Conservation (phyloP, 1,140 invertebrate species). For the Microplitis mediator region DNA sequence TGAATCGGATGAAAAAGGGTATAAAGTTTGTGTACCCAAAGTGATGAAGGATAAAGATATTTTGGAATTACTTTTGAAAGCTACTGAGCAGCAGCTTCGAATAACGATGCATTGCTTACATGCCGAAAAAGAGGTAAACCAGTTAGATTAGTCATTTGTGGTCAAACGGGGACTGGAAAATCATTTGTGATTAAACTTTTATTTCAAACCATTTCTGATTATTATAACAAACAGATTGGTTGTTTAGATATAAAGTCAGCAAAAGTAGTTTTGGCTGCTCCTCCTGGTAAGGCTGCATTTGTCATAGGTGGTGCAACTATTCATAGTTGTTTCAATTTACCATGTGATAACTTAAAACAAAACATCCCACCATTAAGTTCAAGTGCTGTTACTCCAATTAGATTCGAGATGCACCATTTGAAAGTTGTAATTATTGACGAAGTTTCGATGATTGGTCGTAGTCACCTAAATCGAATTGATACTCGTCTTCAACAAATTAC, state of each 20-base stretch:
- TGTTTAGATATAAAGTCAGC: conserved; percentile 25
- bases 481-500: no score
- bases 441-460: conserved; percentile 48
- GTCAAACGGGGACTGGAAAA: conserved; percentile 37
- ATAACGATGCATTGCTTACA: conserved; percentile 12
- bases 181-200: conserved; percentile 30
- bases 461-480: conserved; percentile 33
- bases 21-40: neutral
- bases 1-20: neutral
- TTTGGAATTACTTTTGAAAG: conserved; percentile 10
- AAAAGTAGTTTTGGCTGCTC: conserved; percentile 42
- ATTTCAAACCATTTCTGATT: conserved; percentile 29
- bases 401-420: conserved; percentile 32
- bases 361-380: conserved; percentile 21
- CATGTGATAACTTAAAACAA: conserved; percentile 32
- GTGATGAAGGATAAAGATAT: neutral
- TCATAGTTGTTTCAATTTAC: conserved; percentile 47
- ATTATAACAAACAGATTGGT: conserved; percentile 27
- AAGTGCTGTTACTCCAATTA: conserved; percentile 33
- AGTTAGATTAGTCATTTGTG: conserved; percentile 34
- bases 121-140: conserved; percentile 3
- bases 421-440: conserved; percentile 55
- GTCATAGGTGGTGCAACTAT: conserved; percentile 46
- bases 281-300: conserved; percentile 51
- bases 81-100: conserved; percentile 18